A percentile compares a stretch with the other conserved stretches of the same genome.
Evolutionary conservation across 1,140 invertebrate species (phyloP).

Genomic region (Macrotrachela quadricornifera): DNA sequence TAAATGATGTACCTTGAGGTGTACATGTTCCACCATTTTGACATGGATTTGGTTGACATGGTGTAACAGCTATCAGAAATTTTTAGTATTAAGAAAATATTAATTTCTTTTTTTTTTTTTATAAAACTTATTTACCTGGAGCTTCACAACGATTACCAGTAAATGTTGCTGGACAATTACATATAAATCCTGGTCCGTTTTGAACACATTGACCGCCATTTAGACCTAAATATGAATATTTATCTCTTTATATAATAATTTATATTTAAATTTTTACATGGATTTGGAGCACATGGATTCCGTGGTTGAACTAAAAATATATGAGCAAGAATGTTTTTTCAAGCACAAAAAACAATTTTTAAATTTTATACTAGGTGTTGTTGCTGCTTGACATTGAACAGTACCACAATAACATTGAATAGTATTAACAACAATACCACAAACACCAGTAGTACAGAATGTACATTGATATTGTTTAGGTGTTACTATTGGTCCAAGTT

Average conservation of each 20-base stretch:
- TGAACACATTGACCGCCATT: conserved; percentile 4
- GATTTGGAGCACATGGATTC: neutral
- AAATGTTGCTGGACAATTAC: neutral
- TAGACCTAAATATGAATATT: neutral
- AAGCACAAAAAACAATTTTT: too few relatives aligned
- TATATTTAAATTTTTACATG: too few relatives aligned
- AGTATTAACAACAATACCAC: too few relatives aligned
- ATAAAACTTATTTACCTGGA: neutral
- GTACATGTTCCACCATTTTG: neutral
- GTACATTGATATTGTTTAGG: too few relatives aligned
- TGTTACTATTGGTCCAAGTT: too few relatives aligned
- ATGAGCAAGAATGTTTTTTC: too few relatives aligned
- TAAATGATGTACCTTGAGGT: conserved; percentile 1
- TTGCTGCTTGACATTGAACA: too few relatives aligned
- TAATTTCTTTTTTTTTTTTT: neutral
- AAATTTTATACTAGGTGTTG: too few relatives aligned
- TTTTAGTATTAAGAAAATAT: neutral
- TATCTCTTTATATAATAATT: too few relatives aligned
- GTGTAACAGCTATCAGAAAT: conserved; percentile 12
- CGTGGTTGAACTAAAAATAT: too few relatives aligned
- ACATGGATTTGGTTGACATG: conserved; percentile 11
- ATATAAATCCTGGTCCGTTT: conserved; percentile 23
- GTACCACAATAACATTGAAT: too few relatives aligned
- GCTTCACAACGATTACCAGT: neutral
- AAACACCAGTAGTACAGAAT: too few relatives aligned